Percentiles rank a stretch among this genome's conserved stretches.
These are phyloP conservation scores for Erebia epiphron DNA, from an alignment of 2,888 invertebrate species.

Conservation along the genomic window DNA sequence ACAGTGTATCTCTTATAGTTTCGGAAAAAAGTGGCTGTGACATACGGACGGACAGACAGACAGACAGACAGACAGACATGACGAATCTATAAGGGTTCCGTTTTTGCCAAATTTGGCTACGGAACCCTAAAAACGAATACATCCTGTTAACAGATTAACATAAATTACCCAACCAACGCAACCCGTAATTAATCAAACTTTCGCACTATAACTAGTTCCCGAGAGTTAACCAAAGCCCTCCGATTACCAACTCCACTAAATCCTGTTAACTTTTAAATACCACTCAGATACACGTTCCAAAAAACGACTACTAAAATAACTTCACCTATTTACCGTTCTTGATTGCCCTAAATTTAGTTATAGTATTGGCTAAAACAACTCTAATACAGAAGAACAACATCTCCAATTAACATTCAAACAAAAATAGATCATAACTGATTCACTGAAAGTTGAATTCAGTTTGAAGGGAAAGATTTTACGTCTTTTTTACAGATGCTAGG, in stretches of 20 bases:
- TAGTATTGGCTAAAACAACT: neutral
- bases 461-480: neutral
- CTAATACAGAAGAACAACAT: neutral
- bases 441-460: neutral
- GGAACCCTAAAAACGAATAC: neutral
- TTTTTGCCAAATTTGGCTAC: too few species aligned
- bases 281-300: neutral
- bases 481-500: neutral
- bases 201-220: neutral
- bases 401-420: neutral
- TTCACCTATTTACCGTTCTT: slow-evolving; percentile 16
- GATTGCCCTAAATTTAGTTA: slow-evolving; percentile 21
- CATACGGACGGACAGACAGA: too few species aligned
- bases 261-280: slow-evolving; percentile 12
- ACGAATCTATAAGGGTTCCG: too few species aligned
- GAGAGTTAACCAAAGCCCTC: slow-evolving; percentile 4
- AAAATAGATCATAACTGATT: neutral
- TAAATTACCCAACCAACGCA: neutral
- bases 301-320: slow-evolving; percentile 21
- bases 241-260: slow-evolving; percentile 8
- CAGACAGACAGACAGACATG: too few species aligned
- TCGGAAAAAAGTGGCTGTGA: too few species aligned
- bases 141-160: neutral
- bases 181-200: slow-evolving; percentile 4
- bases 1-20: too few species aligned